Evolutionary conservation across 2,113 vertebrate genomes (phyloP), one percentile per base, ranked within the genome.

Genomic region (Bos javanicus): DNA sequence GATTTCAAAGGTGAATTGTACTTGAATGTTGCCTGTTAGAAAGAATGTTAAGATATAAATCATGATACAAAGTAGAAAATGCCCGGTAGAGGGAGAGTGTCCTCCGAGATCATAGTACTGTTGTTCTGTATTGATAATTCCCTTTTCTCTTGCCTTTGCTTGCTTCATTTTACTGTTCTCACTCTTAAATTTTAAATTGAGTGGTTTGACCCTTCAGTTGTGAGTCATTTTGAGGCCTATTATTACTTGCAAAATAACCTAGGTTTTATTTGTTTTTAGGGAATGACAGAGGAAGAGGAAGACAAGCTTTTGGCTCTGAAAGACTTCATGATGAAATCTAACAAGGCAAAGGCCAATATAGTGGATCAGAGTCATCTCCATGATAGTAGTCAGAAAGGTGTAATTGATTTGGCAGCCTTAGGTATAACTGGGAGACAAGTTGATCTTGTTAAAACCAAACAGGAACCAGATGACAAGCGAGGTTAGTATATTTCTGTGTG

Each of bases 281-380:
- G 99, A 48, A 99, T 99, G 99, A 99, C 99, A 0, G 99, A 99
- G 97, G 99, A 99, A 17, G 99, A 99, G 91, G 99, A 99, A 98
- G 99, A 99, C 98, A 99, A 99, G 97, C 99, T 99, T 67, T 98
- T 99, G 98, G 99, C 99, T 9, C 99, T 99, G 87, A 99, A 99
- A 98, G 99, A 99, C 98, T 99, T 99, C 95, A 99, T 99, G 99
- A 98, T 99, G 94, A 99, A 99, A 96, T 99, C 99, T 56, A 99
- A 99, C 98, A 99, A 99, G 98, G 99, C 99, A 76, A 99, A 99
- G 98, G 99, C 99, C 81, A 99, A 99, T 98, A 99, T 99, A 93
- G 99, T 99, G 46, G 99, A 99, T 98, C 99, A 99, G 98, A 99
- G 99, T 97, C 99, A 99, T 92, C 97, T 99, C 85, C 99, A 99